phyloP scores from a whole-genome alignment of 2,113 vertebrate species.

The Dicrurus megarhynchus region DNA sequence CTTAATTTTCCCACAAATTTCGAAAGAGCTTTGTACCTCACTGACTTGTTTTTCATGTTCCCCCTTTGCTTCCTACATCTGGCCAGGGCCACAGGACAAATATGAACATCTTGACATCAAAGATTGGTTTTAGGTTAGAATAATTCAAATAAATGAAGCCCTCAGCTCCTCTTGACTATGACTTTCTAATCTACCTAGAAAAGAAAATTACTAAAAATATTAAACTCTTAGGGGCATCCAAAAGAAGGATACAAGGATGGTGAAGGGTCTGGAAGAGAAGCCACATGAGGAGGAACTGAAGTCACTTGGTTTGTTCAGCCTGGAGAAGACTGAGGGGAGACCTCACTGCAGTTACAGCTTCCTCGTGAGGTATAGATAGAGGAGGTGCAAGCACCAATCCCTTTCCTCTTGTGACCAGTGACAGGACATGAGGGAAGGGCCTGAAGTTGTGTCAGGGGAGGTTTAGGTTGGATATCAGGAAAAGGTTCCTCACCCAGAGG shows the following conservation, averaged over 20 bases:
- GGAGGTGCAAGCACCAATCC: fast-evolving
- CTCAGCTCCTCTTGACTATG: not conserved
- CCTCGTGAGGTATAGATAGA: not conserved
- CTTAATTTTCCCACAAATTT: not conserved
- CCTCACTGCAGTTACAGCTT: not conserved
- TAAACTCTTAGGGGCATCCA: not conserved
- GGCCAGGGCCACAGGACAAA: not conserved
- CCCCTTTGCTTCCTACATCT: not conserved
- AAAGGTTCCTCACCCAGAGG: not conserved
- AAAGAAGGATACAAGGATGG: not conserved
- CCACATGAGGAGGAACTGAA: not conserved
- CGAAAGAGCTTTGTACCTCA: not conserved
- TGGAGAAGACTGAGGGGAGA: not conserved
- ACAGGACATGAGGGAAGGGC: not conserved
- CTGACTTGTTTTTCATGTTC: not conserved
- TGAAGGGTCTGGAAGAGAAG: not conserved
- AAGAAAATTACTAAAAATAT: not conserved
- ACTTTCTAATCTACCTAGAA: not conserved
- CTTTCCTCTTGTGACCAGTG: too few relatives aligned
- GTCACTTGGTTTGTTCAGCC: not conserved
- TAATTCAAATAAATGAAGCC: not conserved
- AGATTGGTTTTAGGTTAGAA: not conserved
- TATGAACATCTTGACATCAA: not conserved
- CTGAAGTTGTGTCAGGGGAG: not conserved
- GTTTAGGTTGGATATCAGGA: not conserved